These are phyloP conservation scores for Anoncus sp. DNA, from an alignment of 2,888 invertebrate species.

Conservation along the genomic window DNA sequence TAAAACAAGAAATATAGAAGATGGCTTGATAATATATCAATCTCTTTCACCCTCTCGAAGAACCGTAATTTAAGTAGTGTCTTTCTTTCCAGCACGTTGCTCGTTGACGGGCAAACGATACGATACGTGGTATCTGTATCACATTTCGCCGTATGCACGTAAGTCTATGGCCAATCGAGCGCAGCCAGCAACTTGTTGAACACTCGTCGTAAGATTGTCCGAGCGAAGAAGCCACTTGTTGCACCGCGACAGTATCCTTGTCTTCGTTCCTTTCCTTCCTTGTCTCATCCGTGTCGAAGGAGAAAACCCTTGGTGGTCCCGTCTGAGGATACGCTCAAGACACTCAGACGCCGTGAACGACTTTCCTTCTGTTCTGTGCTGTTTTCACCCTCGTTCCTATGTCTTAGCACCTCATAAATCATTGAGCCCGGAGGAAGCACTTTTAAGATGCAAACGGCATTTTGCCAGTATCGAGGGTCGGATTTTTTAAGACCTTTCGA, in stretches of 20 bases:
- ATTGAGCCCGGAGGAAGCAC: background rate
- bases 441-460: background rate
- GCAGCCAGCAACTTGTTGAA: slow-evolving; percentile 79
- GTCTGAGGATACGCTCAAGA: slow-evolving; percentile 73
- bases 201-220: slow-evolving; percentile 78
- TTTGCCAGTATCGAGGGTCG: too few species aligned
- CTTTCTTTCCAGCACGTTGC: slow-evolving; percentile 47
- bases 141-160: slow-evolving; percentile 2
- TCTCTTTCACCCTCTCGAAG: slow-evolving; percentile 12
- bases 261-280: slow-evolving; percentile 64
- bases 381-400: slow-evolving; percentile 22
- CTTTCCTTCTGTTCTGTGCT: slow-evolving; percentile 43
- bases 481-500: too few species aligned
- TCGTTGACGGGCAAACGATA: slow-evolving; percentile 9
- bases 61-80: slow-evolving; percentile 44
- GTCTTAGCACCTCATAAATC: slow-evolving; percentile 34
- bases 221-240: slow-evolving; percentile 83
- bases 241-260: slow-evolving; percentile 61
- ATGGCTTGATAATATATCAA: slow-evolving; percentile 21
- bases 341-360: slow-evolving; percentile 53
- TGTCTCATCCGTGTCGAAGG: slow-evolving; percentile 32
- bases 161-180: slow-evolving; percentile 27
- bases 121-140: background rate
- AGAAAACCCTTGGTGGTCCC: slow-evolving; percentile 70
- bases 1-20: slow-evolving; percentile 34